Evolutionary conservation across 2,888 invertebrate genomes (phyloP).

Genomic region (Calliphora vomitoria): DNA sequence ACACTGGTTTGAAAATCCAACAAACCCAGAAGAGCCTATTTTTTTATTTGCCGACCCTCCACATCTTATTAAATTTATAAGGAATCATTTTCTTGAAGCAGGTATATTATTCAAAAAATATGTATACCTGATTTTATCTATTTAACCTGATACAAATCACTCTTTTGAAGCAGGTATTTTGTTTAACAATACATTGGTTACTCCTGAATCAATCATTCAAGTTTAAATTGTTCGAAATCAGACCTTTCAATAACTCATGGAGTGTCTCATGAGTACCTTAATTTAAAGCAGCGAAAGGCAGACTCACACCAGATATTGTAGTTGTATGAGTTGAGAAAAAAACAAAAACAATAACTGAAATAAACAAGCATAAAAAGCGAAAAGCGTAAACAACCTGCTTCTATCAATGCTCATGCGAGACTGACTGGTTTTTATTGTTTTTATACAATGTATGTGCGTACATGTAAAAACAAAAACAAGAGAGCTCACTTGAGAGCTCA

Average conservation of each 20-base stretch:
- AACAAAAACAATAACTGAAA: too few relatives aligned
- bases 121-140: too few relatives aligned
- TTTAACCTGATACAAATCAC: too few relatives aligned
- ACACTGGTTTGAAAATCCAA: constrained; percentile 71
- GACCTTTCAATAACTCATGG: constrained; percentile 44
- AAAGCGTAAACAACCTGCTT: too few relatives aligned
- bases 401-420: too few relatives aligned
- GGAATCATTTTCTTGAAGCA: constrained; percentile 71
- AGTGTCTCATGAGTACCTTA: constrained; percentile 47
- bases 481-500: too few relatives aligned
- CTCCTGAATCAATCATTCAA: constrained; percentile 16
- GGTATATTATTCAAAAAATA: constrained; percentile 63
- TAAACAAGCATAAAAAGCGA: too few relatives aligned
- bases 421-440: too few relatives aligned
- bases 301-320: too few relatives aligned
- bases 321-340: too few relatives aligned
- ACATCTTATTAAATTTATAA: constrained; percentile 70
- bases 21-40: constrained; percentile 53
- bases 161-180: constrained; percentile 66
- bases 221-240: constrained; percentile 9
- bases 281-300: constrained; percentile 13
- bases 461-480: too few relatives aligned
- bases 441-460: too few relatives aligned
- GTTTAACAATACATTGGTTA: constrained; percentile 49
- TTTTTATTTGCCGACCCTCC: constrained; percentile 61